Percentiles rank a stretch among this genome's conserved stretches.
These are phyloP conservation scores for Drosophila histrio DNA, from an alignment of 2,888 invertebrate species.

Conservation along the genomic window DNA sequence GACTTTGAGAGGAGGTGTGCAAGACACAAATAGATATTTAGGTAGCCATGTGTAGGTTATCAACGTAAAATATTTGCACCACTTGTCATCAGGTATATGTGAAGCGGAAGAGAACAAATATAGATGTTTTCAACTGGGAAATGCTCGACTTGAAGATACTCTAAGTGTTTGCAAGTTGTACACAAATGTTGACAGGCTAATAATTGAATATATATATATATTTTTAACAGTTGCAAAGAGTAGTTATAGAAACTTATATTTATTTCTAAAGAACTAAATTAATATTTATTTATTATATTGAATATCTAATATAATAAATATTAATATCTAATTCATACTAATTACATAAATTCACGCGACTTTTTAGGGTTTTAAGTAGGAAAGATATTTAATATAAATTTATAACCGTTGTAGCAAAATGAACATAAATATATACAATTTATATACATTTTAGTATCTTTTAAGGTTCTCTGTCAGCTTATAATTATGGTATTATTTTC, in stretches of 20 bases:
- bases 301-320: too few relatives aligned
- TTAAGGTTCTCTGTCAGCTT: not conserved
- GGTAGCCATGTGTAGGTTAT: slow-evolving; percentile 11
- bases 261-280: too few relatives aligned
- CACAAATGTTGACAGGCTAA: too few relatives aligned
- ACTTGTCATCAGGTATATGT: slow-evolving; percentile 7
- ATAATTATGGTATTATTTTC: slow-evolving; percentile 20
- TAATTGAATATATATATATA: too few relatives aligned
- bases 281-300: too few relatives aligned
- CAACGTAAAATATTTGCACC: slow-evolving; percentile 13
- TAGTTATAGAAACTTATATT: too few relatives aligned
- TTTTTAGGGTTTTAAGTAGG: not conserved
- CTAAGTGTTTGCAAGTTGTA: too few relatives aligned
- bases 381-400: not conserved
- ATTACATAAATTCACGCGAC: not conserved
- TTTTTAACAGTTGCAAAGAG: too few relatives aligned
- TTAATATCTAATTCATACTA: too few relatives aligned
- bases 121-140: not conserved
- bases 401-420: too few relatives aligned
- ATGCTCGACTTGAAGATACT: not conserved
- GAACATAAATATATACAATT: not conserved
- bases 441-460: not conserved
- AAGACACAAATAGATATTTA: slow-evolving; percentile 1
- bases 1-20: not conserved
- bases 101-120: not conserved